Evolutionary conservation across 37 sponge, comb jelly and placozoan genomes (phyloP).

Genomic region (Spongilla lacustris): DNA sequence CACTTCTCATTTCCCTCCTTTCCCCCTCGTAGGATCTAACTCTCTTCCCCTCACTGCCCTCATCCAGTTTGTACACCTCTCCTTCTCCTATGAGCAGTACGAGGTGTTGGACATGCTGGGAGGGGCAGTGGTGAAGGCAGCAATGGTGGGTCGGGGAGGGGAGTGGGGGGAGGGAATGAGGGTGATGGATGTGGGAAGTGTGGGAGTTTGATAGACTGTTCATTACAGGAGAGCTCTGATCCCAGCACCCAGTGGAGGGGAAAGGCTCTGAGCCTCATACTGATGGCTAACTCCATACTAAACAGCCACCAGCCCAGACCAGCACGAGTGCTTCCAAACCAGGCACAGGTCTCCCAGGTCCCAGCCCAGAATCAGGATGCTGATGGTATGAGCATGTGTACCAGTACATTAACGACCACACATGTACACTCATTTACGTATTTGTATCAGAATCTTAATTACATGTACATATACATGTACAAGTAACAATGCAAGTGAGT

Average conservation of each 20-base stretch:
- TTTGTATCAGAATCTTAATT: background rate
- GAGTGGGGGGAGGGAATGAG: background rate
- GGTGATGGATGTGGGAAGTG: background rate
- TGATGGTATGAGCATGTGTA: background rate
- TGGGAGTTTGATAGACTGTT: background rate
- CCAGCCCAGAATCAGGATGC: background rate
- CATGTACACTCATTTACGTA: background rate
- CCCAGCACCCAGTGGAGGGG: slow-evolving; percentile 1
- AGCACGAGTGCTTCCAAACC: background rate
- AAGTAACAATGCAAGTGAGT: too few species aligned
- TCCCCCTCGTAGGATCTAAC: slow-evolving; percentile 8
- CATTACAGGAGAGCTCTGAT: background rate
- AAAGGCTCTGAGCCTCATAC: background rate
- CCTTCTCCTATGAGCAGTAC: slow-evolving; percentile 61
- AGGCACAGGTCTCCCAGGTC: background rate
- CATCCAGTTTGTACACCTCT: slow-evolving; percentile 54
- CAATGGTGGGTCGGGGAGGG: background rate
- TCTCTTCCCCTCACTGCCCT: slow-evolving; percentile 57
- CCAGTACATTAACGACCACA: background rate
- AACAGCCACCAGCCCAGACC: background rate
- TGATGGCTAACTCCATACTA: background rate
- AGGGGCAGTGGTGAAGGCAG: slow-evolving; percentile 21
- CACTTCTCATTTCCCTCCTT: too few species aligned
- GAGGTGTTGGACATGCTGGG: slow-evolving; percentile 70
- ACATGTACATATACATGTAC: too few species aligned